Evolutionary conservation across 2,797 vertebrate genomes (phyloP), one percentile per base, ranked within the genome.

Genomic region (Emys orbicularis): DNA sequence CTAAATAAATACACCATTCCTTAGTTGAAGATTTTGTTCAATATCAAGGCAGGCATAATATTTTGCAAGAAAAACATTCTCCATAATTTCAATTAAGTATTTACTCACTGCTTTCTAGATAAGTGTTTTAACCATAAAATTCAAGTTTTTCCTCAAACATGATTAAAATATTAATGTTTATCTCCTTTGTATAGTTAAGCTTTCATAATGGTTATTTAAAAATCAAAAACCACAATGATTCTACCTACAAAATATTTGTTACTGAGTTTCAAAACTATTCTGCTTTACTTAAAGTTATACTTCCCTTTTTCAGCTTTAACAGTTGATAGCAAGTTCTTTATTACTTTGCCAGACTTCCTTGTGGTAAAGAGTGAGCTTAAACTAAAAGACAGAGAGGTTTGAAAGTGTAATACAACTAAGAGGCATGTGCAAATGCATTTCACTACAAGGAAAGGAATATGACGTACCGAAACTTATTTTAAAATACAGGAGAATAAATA

Each of bases 1-100:
- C 96, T 98, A 95, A 68, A 97, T 41, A 97, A 94, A 96, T 31
- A 61, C 3, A 44, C 3, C 15, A 88, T 16, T 91, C 72, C 82
- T 90, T 87, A 89, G 83, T 61, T 80, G 59, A 65, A 93, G 12
- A 92, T 87, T 92, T 86, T 91, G 84, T 77, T 95, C 81, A 80
- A 93, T 18, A 90, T 34, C 65, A 90, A 91, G 49, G 84, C 95
- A 93, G 15, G 4, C 74, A 3, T 94, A 86, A 44, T 65, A 29
- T 21, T 95, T 87, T 54, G 23, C 50, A 95, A 93, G 9, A 94
- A 81, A 90, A 72, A 16, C 52, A 57, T 65, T 88, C 37, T 6
- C n/a, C 15, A 13, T 56, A 79, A 83, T 27, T 90, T 79, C 6
- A 81, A 13, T 59, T 50, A 92, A 53, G 4, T 34, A 77, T 72